These are phyloP conservation scores for Lasioglossum pauxillum DNA, from an alignment of 2,888 invertebrate species.

Conservation along the genomic window DNA sequence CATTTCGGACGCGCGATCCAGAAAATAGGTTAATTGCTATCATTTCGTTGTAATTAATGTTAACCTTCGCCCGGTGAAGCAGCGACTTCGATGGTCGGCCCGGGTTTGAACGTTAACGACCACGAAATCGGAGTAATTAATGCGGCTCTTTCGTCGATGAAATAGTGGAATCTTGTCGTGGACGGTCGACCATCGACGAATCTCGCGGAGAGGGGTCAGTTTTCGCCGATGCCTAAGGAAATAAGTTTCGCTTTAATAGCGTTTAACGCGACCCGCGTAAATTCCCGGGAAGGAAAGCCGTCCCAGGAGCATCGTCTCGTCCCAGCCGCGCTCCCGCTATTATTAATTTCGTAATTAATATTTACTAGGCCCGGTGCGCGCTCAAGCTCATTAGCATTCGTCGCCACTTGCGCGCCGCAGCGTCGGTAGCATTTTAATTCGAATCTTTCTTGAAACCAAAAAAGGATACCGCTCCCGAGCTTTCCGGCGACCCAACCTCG, in stretches of 20 bases:
- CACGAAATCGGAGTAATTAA: background rate
- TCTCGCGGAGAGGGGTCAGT: background rate
- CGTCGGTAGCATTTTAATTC: slow-evolving; percentile 77
- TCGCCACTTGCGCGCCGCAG: slow-evolving; percentile 56
- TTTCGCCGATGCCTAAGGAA: background rate
- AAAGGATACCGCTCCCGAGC: slow-evolving; percentile 59
- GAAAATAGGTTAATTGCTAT: slow-evolving; percentile 12
- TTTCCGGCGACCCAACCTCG: slow-evolving; percentile 12
- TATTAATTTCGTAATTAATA: slow-evolving; percentile 79
- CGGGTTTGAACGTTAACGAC: background rate
- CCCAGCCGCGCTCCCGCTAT: slow-evolving; percentile 44
- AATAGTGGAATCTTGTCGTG: background rate
- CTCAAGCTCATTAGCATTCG: slow-evolving; percentile 75
- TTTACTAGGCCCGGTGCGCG: slow-evolving; percentile 71
- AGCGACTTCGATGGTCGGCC: background rate
- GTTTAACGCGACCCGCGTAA: slow-evolving; percentile 55
- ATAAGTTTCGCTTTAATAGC: slow-evolving; percentile 40
- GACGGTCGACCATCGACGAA: background rate
- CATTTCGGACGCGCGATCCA: background rate
- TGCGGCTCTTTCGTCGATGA: background rate
- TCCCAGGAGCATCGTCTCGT: slow-evolving; percentile 53
- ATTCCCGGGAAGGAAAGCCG: slow-evolving; percentile 34
- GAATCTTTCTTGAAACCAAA: slow-evolving; percentile 73
- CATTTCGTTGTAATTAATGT: background rate
- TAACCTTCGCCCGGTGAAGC: background rate